Conservation (phyloP, 2,888 invertebrate genomes). For the Elysia crispata region DNA sequence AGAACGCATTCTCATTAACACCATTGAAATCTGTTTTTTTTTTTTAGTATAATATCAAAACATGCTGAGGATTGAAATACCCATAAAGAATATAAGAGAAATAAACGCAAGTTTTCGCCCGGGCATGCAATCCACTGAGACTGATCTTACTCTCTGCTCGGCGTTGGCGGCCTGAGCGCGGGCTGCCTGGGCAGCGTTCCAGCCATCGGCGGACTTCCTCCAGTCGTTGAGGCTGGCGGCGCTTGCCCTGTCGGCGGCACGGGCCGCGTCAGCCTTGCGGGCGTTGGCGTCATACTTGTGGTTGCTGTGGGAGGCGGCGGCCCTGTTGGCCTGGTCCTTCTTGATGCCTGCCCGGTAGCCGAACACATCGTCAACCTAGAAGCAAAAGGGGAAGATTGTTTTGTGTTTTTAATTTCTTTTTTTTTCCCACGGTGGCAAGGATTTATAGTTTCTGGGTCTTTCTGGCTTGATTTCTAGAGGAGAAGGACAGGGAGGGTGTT, state of each 20-base stretch:
- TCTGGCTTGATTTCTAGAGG: no score
- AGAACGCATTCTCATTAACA: no score
- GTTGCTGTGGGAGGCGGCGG: conserved; percentile 27
- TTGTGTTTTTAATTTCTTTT: no score
- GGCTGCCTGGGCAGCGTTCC: conserved; percentile 16
- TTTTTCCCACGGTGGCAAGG: no score
- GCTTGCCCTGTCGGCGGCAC: conserved; percentile 40
- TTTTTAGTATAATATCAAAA: no score
- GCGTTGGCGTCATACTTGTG: conserved; percentile 37
- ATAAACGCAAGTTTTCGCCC: no score
- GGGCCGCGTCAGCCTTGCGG: conserved; percentile 36
- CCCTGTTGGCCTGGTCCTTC: conserved; percentile 42
- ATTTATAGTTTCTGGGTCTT: no score
- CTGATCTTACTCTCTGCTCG: conserved; percentile 12
- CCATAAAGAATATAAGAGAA: no score
- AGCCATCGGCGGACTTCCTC: conserved; percentile 44
- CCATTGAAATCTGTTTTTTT: no score
- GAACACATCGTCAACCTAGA: conserved; percentile 42
- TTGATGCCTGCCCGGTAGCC: conserved; percentile 45
- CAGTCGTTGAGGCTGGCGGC: conserved; percentile 37
- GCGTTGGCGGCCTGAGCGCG: conserved; percentile 19
- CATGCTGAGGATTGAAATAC: no score
- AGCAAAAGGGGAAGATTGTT: not conserved
- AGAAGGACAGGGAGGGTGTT: no score
- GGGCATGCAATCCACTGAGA: no score